Base-by-base conservation (phyloP, 2,113 vertebrate species). In the Takifugu bimaculatus region DNA sequence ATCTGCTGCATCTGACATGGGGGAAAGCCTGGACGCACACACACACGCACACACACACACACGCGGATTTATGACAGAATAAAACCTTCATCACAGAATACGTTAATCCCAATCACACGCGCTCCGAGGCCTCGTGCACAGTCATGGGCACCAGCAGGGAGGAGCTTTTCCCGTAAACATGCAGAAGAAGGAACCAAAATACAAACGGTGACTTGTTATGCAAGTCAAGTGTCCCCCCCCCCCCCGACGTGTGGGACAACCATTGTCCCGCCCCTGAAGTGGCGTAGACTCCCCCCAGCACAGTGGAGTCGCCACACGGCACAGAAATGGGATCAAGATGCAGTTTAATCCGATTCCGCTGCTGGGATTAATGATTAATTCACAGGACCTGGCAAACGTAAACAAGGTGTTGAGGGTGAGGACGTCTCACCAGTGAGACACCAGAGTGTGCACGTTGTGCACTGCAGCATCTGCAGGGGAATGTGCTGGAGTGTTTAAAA, bases 61-160 rank as follows among this genome's bases (percentile, higher is more conserved):
- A 60, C 63, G 48, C 61, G 79, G 86, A 88, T 86, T 88, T 86
- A 86, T 68, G 73, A 49, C 35, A 25, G 71, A 82, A 86, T 85
- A 83, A 85, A 88, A 85, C 73, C 82, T 88, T 83, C 77, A 80
- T 80, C 72, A 74, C 77, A 79, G 72, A 67, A 74, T 69, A 79
- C 47, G 53, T 83, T 79, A 86, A 86, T 85, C 82, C 83, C 57
- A 61, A 57, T 72, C 76, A 80, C 54, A 56, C 74, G 79, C 54
- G 35, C 64, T 77, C 52, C 58, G 25, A 25, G 63, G 54, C n/a
- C 74, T 54, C 62, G 27, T 1, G 29, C 35, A 13, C 39, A 32
- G 29, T 56, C 70, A 20, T 57, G 63, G 50, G 57, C 58, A 13
- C 2, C 28, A 42, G 63, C 50, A 47, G 57, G 60, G 66, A 45